These are phyloP conservation scores for Neotoma lepida DNA, from an alignment of 2,113 vertebrate genomes.

Conservation along the genomic window DNA sequence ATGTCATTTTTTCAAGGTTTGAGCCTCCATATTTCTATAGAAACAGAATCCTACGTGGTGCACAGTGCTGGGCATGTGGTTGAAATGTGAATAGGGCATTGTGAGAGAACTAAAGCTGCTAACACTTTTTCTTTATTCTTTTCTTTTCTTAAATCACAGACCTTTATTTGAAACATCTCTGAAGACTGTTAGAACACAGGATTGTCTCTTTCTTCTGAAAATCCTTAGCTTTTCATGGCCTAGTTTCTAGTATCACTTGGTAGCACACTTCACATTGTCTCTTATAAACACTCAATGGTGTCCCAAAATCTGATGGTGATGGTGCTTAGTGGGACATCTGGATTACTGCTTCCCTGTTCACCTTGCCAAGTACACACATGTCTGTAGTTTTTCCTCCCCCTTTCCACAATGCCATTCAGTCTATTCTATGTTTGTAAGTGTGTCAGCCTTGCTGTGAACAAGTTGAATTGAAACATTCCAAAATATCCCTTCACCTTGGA, in stretches of 20 bases:
- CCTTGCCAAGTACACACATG: slow-evolving; percentile 51
- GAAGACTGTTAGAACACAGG: accelerated
- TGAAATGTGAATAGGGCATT: slow-evolving; percentile 34
- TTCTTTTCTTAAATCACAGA: slow-evolving; percentile 65
- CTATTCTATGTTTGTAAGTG: slow-evolving; percentile 8
- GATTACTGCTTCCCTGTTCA: slow-evolving; percentile 67
- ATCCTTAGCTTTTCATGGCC: slow-evolving; percentile 49
- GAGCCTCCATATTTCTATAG: neutral
- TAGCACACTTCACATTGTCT: slow-evolving; percentile 46
- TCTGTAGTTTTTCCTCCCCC: slow-evolving; percentile 24
- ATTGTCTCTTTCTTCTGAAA: slow-evolving; percentile 73
- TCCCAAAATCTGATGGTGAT: slow-evolving; percentile 60
- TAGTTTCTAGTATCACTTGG: slow-evolving; percentile 60
- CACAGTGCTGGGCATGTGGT: neutral
- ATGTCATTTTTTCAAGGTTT: neutral
- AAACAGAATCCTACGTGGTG: too few relatives aligned
- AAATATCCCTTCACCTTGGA: neutral
- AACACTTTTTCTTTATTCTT: slow-evolving; percentile 51
- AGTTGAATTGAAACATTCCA: neutral
- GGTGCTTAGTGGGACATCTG: slow-evolving; percentile 52
- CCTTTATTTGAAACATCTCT: slow-evolving; percentile 78
- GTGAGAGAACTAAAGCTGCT: slow-evolving; percentile 29
- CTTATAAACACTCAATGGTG: slow-evolving; percentile 73
- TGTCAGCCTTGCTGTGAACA: neutral
- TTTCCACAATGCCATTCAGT: neutral